Percentiles rank a stretch among this genome's conserved stretches.
Evolutionary conservation across 2,888 invertebrate genomes (phyloP).

Genomic region (Drosophila fungiperda): DNA sequence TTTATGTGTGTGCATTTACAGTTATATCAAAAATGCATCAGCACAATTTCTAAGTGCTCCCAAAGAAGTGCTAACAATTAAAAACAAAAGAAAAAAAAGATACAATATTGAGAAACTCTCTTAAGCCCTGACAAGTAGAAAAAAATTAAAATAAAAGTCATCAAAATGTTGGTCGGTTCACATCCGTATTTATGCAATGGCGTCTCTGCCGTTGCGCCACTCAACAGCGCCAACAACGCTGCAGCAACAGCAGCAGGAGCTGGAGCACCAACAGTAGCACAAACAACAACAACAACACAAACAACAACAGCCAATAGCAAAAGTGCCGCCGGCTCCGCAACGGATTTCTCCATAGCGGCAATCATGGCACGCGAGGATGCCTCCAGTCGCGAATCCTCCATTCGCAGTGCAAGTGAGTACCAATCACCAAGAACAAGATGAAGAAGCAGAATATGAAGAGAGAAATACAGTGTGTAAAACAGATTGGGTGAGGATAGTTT

Average conservation of each 20-base stretch:
- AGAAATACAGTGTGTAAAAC: not conserved
- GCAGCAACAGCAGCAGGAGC: conserved; percentile 50
- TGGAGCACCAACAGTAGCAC: conserved; percentile 85
- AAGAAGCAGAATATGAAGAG: not conserved
- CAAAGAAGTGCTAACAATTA: conserved; percentile 50
- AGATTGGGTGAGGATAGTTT: not conserved
- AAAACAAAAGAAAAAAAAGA: conserved; percentile 19
- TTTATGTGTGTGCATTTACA: conserved; percentile 33
- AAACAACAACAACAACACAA: conserved; percentile 48
- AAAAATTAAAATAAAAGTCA: conserved; percentile 3
- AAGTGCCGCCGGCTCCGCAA: conserved; percentile 87
- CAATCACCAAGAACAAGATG: conserved; percentile 10
- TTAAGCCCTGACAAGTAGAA: conserved; percentile 12
- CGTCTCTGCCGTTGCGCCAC: conserved; percentile 61
- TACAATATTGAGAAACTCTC: conserved; percentile 25
- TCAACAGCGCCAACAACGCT: conserved; percentile 49
- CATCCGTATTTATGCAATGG: conserved; percentile 83
- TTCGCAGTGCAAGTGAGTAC: conserved; percentile 84
- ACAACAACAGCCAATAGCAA: conserved; percentile 76
- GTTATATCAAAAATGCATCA: conserved; percentile 57
- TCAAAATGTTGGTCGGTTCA: conserved; percentile 82
- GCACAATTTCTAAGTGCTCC: conserved; percentile 62
- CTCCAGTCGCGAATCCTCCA: conserved; percentile 83
- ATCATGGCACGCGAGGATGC: conserved; percentile 92
- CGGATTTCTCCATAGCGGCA: conserved; percentile 97